Evolutionary conservation across 2,113 vertebrate genomes (phyloP), one percentile per base, ranked within the genome.

Genomic region (Oceanodroma tethys): DNA sequence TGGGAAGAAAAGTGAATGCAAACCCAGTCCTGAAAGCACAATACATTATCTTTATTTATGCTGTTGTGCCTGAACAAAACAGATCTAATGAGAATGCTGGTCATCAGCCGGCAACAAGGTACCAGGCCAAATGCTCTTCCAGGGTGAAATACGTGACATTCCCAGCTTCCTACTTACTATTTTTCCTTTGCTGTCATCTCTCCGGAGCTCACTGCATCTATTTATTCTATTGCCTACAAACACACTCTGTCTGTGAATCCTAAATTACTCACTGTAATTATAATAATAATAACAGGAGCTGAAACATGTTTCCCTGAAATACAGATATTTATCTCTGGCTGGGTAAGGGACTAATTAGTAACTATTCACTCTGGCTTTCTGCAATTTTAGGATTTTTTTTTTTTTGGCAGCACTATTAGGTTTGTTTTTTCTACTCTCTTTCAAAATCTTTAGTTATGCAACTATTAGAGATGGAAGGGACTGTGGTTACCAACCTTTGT

Each of bases 371-470:
- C 43, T 58, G 38, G 7, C 20, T 92, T 81, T 93, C 42, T 76
- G 65, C 50, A 91, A 34, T 84, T 97, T 93, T 67, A 93, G 42
- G 8, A 2, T 20, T 23, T 40, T 83, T 71, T 72, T 36, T 86
- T 84, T 93, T 70, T 92, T 95, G 68, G 81, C 84, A 89, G 18
- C 25, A 42, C 14, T 47, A 15, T 71, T 68, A 68, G 11, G 6
- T 81, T 94, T 86, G 65, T 81, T 96, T 89, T 94, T 86, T 58
- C 48, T 84, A 26, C 38, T 76, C 19, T 81, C 72, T 95, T 95
- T 94, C 89, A 94, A 96, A 93, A 96, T 83, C 55, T 88, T 91
- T 68, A 72, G 56, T 96, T 96, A 93, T 65, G 74, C 86, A 96
- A 95, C 68, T 56, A 25, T 29, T 76, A 27, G 67, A 53, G 73